Percentiles rank a stretch among this genome's conserved stretches.
These are phyloP conservation scores for Lutra lutra DNA, from an alignment of 2,797 vertebrate species.

Conservation along the genomic window DNA sequence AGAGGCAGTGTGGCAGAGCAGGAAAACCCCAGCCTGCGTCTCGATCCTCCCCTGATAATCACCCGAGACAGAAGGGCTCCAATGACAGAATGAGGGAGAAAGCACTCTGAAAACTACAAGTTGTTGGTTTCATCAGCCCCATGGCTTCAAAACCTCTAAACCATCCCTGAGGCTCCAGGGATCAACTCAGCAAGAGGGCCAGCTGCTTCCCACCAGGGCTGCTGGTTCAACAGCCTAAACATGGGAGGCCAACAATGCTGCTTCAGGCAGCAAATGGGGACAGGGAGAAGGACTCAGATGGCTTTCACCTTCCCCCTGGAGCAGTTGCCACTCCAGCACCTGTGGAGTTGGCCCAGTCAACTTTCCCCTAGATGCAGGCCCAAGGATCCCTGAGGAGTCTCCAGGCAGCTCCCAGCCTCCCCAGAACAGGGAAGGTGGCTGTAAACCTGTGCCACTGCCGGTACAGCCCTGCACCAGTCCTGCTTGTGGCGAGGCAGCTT, in stretches of 20 bases:
- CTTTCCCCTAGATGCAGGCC: not conserved
- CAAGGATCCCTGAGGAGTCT: not conserved
- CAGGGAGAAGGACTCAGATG: not conserved
- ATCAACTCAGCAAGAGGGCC: not conserved
- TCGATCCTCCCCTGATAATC: not conserved
- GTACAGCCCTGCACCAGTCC: not conserved
- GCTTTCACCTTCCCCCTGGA: not conserved
- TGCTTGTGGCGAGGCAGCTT: not conserved
- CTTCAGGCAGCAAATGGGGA: not conserved
- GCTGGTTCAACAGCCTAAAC: not conserved
- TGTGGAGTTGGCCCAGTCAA: not conserved
- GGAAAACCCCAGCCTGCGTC: not conserved
- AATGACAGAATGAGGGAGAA: not conserved
- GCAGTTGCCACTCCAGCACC: not conserved
- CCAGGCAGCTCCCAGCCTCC: not conserved
- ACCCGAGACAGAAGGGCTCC: not conserved
- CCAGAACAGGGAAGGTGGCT: not conserved
- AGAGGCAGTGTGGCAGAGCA: not conserved
- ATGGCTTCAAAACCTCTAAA: not conserved
- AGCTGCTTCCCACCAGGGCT: not conserved
- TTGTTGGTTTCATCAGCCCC: not conserved
- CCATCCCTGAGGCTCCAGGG: not conserved
- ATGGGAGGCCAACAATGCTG: not conserved
- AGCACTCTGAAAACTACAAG: conserved; percentile 12
- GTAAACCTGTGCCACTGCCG: not conserved